These are phyloP conservation scores for Elephas maximus DNA, from an alignment of 2,113 vertebrate genomes.

Conservation along the genomic window DNA sequence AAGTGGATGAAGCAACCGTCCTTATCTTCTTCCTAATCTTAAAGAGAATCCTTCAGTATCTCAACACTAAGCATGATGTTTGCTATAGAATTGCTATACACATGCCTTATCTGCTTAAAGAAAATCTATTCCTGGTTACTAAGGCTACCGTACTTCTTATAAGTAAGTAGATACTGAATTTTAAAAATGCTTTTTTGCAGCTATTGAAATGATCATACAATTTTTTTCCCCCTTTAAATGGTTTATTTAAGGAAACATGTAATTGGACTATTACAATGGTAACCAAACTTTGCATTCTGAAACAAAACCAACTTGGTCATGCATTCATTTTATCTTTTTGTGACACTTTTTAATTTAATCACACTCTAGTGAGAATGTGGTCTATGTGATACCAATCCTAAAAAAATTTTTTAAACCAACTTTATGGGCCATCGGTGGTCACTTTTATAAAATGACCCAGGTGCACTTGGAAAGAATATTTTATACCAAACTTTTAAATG, in stretches of 20 bases:
- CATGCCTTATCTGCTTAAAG: not conserved
- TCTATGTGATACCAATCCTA: not conserved
- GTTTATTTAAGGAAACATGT: slow-evolving; percentile 17
- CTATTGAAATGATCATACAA: slow-evolving; percentile 30
- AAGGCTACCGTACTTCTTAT: slow-evolving; percentile 21
- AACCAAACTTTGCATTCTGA: not conserved
- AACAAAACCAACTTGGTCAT: slow-evolving; percentile 6
- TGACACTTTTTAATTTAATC: not conserved
- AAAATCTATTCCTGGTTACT: slow-evolving; percentile 28
- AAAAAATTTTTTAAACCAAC: not conserved
- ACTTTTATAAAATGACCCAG: not conserved
- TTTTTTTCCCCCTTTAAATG: not conserved
- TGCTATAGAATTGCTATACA: not conserved
- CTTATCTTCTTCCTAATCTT: slow-evolving; percentile 31
- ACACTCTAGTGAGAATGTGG: not conserved
- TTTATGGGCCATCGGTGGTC: not conserved
- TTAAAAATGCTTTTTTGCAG: not conserved
- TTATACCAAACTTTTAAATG: not conserved
- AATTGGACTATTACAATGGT: not conserved
- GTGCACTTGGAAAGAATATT: not conserved
- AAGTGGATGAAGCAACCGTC: not conserved
- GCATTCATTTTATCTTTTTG: not conserved
- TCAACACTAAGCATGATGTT: not conserved
- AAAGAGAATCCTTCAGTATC: not conserved
- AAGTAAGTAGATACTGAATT: slow-evolving; percentile 39